A percentile compares a stretch with the other conserved stretches of the same genome.
Conservation (phyloP, 35 echinoderm and acorn worm genomes). For the Acanthaster planci region DNA sequence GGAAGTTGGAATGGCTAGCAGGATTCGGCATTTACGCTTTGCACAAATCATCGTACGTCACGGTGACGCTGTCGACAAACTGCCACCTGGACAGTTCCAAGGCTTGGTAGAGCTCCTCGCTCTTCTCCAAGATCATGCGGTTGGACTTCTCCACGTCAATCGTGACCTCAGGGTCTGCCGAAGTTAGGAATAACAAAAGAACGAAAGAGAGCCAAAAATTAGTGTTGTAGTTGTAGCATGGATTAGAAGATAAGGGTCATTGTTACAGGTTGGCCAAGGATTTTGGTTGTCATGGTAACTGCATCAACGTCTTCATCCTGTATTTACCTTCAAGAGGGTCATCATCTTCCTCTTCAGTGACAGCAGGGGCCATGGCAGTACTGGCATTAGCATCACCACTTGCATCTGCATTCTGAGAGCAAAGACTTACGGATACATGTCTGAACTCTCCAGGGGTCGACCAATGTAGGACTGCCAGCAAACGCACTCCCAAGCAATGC, state of each 20-base stretch:
- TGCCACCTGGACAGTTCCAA: slow-evolving; percentile 60
- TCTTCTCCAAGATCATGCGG: slow-evolving; percentile 36
- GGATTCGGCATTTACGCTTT: not conserved
- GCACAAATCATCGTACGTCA: slow-evolving; percentile 49
- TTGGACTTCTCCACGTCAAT: slow-evolving; percentile 52
- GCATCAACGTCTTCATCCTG: too few species aligned
- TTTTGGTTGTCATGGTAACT: too few species aligned
- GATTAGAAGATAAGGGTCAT: too few species aligned
- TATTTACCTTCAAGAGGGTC: not conserved
- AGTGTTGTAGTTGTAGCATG: too few species aligned
- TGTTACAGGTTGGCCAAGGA: too few species aligned
- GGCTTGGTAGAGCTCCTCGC: slow-evolving; percentile 51
- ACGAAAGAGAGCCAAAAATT: too few species aligned
- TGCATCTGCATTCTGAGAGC: not conserved
- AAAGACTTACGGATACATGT: too few species aligned
- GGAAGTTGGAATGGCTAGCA: too few species aligned
- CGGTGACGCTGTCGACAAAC: slow-evolving; percentile 48
- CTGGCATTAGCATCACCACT: not conserved
- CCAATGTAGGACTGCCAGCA: too few species aligned
- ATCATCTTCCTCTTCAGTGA: not conserved
- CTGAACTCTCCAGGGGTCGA: too few species aligned
- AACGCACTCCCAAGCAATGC: too few species aligned
- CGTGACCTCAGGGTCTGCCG: slow-evolving; percentile 38
- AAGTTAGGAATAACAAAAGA: not conserved
- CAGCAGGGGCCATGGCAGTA: not conserved